Evolutionary conservation across 2,888 invertebrate species (phyloP), one percentile per base, ranked within the genome.

Genomic region (Boloria euphrosyne): DNA sequence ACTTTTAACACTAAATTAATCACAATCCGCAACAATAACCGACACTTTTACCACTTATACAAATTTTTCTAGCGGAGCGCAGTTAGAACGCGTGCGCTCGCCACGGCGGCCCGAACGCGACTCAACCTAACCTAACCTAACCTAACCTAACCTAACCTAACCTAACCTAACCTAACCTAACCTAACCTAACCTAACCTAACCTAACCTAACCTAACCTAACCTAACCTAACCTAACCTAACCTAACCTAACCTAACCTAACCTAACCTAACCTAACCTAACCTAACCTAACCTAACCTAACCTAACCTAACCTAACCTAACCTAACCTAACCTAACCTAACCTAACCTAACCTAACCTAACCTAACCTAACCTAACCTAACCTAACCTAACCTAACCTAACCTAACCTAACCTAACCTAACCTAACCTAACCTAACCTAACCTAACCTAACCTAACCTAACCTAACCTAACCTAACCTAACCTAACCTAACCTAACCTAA

Each of bases 61-160:
- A n/a, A n/a, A n/a, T n/a, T n/a, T n/a, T n/a, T n/a, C n/a, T n/a
- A n/a, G n/a, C n/a, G n/a, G n/a, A n/a, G n/a, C n/a, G n/a, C n/a
- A n/a, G n/a, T n/a, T n/a, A n/a, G n/a, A n/a, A n/a, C n/a, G n/a
- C n/a, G n/a, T n/a, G n/a, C n/a, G n/a, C n/a, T n/a, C n/a, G n/a
- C n/a, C n/a, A n/a, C n/a, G n/a, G n/a, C n/a, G n/a, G n/a, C n/a
- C n/a, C n/a, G n/a, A n/a, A n/a, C n/a, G n/a, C n/a, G n/a, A n/a
- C n/a, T n/a, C n/a, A n/a, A n/a, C n/a, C n/a, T 66, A 68, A 68
- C 68, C 68, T 68, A 66, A 66, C 67, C 67, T 63, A 66, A 66
- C 66, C 68, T 63, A 66, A 72, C 74, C 73, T 73, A 74, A 72
- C 74, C 68, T 63, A 67, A 65, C 65, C 67, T 65, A 65, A 62